phyloP scores from a whole-genome alignment of 2,888 invertebrate species.

The Plagodis pulveraria region DNA sequence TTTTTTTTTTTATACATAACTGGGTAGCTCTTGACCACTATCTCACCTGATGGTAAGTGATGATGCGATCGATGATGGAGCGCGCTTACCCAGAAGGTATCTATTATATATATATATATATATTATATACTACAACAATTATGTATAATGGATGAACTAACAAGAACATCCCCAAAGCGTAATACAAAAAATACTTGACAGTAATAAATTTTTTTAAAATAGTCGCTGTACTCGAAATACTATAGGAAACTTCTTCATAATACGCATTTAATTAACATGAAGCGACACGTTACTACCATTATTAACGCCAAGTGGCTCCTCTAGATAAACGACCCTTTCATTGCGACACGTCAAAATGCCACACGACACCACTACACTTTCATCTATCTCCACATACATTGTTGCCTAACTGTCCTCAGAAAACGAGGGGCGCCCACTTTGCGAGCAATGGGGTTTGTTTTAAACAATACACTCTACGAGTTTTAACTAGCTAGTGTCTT shows the following conservation, averaged over 20 bases:
- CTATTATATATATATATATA: too few species aligned
- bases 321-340: conserved; percentile 52
- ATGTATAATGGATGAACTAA: too few species aligned
- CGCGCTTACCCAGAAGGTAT: too few species aligned
- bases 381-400: conserved; percentile 51
- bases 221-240: background rate
- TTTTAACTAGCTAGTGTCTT: conserved; percentile 52
- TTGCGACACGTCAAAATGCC: conserved; percentile 34
- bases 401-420: conserved; percentile 43
- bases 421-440: conserved; percentile 43
- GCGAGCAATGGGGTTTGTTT: conserved; percentile 61
- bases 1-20: too few species aligned
- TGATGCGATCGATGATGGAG: too few species aligned
- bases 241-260: conserved; percentile 11
- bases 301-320: conserved; percentile 57
- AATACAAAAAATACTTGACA: too few species aligned
- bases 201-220: too few species aligned
- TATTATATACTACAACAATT: too few species aligned
- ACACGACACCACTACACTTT: conserved; percentile 27
- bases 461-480: conserved; percentile 52
- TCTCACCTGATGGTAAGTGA: too few species aligned
- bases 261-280: conserved; percentile 48
- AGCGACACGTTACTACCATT: conserved; percentile 54
- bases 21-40: too few species aligned
- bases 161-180: too few species aligned